Evolutionary conservation across 2,113 vertebrate genomes (phyloP), one percentile per base, ranked within the genome.

Genomic region (Nicator chloris): DNA sequence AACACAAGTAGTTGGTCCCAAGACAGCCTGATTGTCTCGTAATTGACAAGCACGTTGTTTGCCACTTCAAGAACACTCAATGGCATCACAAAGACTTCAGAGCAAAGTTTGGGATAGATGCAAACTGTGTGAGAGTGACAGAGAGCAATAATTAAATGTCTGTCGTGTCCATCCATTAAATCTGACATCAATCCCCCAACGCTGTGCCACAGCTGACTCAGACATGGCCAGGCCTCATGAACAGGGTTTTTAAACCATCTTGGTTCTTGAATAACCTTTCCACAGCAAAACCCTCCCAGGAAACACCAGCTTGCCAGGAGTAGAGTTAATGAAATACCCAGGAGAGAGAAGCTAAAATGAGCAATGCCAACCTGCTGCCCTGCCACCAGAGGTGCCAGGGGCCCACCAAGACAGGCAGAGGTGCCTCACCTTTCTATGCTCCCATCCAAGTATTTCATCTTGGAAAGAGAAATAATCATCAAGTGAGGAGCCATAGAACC

Each of bases 291-390:
- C 27, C 27, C n/a, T 51, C n/a, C 40, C 75, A 65, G 78, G 15
- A 78, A 39, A 7, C 30, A 16, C 6, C 30, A 3, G 3, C 17
- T 13, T 35, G 22, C 51, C 2, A 2, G 71, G 19, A 53, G 8
- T 4, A 10, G 11, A 16, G 39, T 5, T 13, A 13, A 21, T 4
- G 7, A 7, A 24, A 24, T 7, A n/a, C 0, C 50, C 49, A 7
- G 0, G 22, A 13, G 49, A 50, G 18, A 31, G 1, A 5, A 42
- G 33, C 23, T 50, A 4, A 11, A 70, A 31, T 1, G 24, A 9
- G 7, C 44, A 42, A 3, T 11, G 22, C 28, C n/a, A 12, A 1
- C 39, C 53, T 57, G 10, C 47, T 61, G 56, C 53, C 44, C 69
- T 42, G 42, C 26, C 70, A 14, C 30, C 49, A 47, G 60, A 28